Conservation (phyloP, 2,888 invertebrate genomes). For the Geophilus truncorum region DNA sequence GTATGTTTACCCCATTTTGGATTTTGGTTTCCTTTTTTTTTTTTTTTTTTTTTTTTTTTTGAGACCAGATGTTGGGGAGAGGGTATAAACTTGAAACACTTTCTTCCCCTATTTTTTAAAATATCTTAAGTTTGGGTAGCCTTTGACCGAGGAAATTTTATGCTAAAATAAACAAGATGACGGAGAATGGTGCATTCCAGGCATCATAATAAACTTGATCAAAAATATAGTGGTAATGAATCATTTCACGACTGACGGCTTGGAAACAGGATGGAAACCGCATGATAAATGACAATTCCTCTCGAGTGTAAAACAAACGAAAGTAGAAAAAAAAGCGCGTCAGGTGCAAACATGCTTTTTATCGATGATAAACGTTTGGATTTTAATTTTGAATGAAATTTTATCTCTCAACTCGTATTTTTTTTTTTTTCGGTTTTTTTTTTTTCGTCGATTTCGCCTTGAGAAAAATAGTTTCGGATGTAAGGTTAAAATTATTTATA, state of each 20-base stretch:
- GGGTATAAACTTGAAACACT: too few relatives aligned
- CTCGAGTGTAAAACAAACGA: background rate
- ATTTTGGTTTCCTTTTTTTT: too few relatives aligned
- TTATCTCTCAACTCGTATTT: background rate
- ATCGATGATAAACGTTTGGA: background rate
- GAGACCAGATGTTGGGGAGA: too few relatives aligned
- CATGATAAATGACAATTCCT: background rate
- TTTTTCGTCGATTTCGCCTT: background rate
- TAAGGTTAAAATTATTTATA: too few relatives aligned
- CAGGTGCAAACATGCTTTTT: background rate
- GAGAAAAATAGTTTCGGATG: background rate
- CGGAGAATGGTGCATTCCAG: background rate
- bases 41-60: too few relatives aligned
- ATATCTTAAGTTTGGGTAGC: background rate
- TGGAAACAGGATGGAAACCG: background rate
- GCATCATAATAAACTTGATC: background rate
- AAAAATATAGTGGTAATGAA: background rate
- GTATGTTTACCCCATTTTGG: too few relatives aligned
- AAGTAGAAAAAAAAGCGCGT: background rate
- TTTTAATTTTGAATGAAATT: background rate
- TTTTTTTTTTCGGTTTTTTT: too few relatives aligned
- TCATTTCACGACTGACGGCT: background rate
- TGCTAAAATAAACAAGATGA: background rate
- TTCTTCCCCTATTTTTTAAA: too few relatives aligned
- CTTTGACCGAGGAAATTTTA: background rate